Percentiles rank a stretch among this genome's conserved stretches.
Evolutionary conservation across 2,113 vertebrate genomes (phyloP).

Genomic region (Grallaria varia): DNA sequence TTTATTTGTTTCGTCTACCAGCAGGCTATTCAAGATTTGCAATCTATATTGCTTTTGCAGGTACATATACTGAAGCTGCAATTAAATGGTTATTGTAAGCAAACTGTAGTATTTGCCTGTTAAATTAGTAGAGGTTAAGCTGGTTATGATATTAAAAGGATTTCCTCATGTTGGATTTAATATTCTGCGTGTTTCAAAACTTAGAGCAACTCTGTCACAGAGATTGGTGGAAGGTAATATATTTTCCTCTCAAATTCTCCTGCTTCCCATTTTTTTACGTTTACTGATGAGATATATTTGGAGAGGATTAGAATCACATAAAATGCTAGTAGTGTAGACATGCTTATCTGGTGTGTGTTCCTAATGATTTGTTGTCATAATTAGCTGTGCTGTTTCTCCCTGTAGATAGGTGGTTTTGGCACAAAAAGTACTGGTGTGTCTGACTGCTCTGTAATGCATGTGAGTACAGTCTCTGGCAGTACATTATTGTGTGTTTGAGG

Average conservation of each 20-base stretch:
- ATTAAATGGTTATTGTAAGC: background rate
- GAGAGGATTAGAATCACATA: background rate
- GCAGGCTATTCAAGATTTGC: background rate
- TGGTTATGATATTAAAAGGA: background rate
- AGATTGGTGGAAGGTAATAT: background rate
- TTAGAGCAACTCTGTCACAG: background rate
- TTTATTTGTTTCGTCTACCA: background rate
- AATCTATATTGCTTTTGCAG: background rate
- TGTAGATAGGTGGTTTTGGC: background rate
- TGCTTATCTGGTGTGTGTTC: background rate
- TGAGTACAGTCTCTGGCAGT: background rate
- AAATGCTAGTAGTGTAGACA: background rate
- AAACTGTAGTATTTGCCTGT: background rate
- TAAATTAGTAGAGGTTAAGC: background rate
- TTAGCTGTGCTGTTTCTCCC: background rate
- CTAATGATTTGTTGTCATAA: slow-evolving; percentile 32
- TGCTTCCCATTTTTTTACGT: background rate
- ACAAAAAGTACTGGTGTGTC: background rate
- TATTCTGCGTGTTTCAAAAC: background rate
- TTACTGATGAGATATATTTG: background rate
- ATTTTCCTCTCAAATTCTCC: background rate
- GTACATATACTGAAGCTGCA: background rate
- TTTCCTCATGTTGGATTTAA: background rate
- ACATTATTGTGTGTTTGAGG: background rate
- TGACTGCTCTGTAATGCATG: background rate